A percentile compares a stretch with the other conserved stretches of the same genome.
Evolutionary conservation across 1,140 invertebrate species (phyloP).

Genomic region (Pogonomyrmex californicus): DNA sequence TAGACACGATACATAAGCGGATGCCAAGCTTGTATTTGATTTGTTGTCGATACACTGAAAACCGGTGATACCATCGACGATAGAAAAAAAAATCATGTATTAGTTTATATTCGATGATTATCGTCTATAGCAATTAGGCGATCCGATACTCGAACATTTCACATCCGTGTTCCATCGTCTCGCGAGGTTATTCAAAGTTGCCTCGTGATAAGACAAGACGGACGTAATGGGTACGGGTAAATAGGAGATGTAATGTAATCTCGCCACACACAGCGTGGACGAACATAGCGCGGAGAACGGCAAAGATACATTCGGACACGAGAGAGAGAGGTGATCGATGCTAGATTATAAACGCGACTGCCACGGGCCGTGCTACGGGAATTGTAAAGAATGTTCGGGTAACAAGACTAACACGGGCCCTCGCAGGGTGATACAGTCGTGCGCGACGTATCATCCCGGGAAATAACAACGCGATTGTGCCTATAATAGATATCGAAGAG

Average conservation of each 20-base stretch:
- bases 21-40: conserved; percentile 13
- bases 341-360: conserved; percentile 63
- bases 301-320: conserved; percentile 7
- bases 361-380: conserved; percentile 34
- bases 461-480: conserved; percentile 71
- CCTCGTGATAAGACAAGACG: conserved; percentile 27
- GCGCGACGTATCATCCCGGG: conserved; percentile 61
- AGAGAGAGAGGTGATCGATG: conserved; percentile 49
- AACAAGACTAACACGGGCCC: conserved; percentile 75
- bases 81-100: conserved; percentile 37
- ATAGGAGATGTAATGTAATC: conserved; percentile 48
- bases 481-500: conserved; percentile 67
- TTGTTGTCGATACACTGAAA: conserved; percentile 28
- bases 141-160: conserved; percentile 9
- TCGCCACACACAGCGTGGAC: conserved; percentile 26
- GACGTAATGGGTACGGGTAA: conserved; percentile 28
- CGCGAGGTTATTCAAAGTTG: background rate
- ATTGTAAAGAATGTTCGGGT: conserved; percentile 77
- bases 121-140: conserved; percentile 42
- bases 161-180: conserved; percentile 33
- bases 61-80: conserved; percentile 21
- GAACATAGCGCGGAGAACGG: background rate
- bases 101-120: conserved; percentile 58
- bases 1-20: conserved; percentile 19
- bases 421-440: conserved; percentile 62